Evolutionary conservation across 1,140 invertebrate species (phyloP).

Genomic region (Hormaphis cornu): DNA sequence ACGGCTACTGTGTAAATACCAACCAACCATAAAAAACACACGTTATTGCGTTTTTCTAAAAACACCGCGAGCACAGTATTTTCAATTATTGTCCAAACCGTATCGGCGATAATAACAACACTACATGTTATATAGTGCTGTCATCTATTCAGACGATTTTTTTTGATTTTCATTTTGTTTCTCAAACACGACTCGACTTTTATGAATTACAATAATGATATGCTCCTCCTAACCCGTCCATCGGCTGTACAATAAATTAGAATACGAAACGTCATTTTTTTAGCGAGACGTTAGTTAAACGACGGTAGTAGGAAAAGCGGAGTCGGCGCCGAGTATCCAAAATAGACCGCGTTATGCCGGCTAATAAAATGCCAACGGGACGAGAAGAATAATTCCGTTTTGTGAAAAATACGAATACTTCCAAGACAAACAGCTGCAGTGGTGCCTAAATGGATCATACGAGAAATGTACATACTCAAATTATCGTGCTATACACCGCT

Average conservation of each 20-base stretch:
- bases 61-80: too few species aligned
- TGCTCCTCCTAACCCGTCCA: neutral
- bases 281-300: neutral
- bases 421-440: neutral
- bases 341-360: neutral
- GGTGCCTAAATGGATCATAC: constrained; percentile 7
- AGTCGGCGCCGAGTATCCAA: neutral
- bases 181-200: too few species aligned
- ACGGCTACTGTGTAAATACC: too few species aligned
- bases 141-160: too few species aligned
- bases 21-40: too few species aligned
- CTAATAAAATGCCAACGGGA: constrained; percentile 12
- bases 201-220: too few species aligned
- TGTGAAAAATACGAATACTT: constrained; percentile 1
- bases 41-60: too few species aligned
- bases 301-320: neutral
- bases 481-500: too few species aligned
- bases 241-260: neutral
- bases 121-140: too few species aligned
- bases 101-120: too few species aligned
- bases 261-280: neutral
- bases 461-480: neutral
- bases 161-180: too few species aligned
- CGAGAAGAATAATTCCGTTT: neutral
- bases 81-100: too few species aligned